A percentile compares a stretch with the other conserved stretches of the same genome.
Conservation (phyloP, 2,888 invertebrate genomes). For the Papilio protenor region DNA sequence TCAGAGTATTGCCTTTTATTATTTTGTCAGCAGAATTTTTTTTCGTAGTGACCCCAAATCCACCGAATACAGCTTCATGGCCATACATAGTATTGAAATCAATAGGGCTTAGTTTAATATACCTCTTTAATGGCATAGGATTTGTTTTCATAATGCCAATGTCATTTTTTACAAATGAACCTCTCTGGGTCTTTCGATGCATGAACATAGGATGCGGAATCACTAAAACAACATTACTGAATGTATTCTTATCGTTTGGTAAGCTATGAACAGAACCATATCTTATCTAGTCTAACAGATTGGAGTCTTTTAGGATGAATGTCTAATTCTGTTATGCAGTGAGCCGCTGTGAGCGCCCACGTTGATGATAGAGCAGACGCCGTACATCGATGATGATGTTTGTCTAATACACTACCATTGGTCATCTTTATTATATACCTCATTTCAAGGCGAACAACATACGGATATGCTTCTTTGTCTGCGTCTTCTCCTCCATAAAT, state of each 20-base stretch:
- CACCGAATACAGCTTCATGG: too few relatives aligned
- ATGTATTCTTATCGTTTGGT: neutral
- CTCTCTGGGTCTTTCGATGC: too few relatives aligned
- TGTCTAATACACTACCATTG: neutral
- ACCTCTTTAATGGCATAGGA: conserved; percentile 23
- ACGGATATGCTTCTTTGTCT: conserved; percentile 14
- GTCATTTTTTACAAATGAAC: neutral
- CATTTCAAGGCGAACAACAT: conserved; percentile 28
- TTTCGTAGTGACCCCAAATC: neutral
- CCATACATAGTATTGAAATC: too few relatives aligned
- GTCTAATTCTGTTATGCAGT: conserved; percentile 11
- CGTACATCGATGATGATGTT: conserved; percentile 8
- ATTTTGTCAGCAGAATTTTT: neutral
- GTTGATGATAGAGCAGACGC: conserved; percentile 27
- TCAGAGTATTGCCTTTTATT: neutral
- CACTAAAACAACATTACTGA: conserved; percentile 16
- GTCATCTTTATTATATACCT: neutral
- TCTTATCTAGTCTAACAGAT: neutral
- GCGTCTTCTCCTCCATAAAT: conserved; percentile 28
- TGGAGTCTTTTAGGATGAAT: too few relatives aligned
- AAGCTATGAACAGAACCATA: conserved; percentile 15
- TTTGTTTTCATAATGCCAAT: conserved; percentile 25
- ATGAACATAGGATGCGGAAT: conserved; percentile 24
- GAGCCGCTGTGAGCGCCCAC: conserved; percentile 31
- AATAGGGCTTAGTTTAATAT: conserved; percentile 25